These are phyloP conservation scores for Melangyna quadrimaculata DNA, from an alignment of 2,888 invertebrate species.

Conservation along the genomic window DNA sequence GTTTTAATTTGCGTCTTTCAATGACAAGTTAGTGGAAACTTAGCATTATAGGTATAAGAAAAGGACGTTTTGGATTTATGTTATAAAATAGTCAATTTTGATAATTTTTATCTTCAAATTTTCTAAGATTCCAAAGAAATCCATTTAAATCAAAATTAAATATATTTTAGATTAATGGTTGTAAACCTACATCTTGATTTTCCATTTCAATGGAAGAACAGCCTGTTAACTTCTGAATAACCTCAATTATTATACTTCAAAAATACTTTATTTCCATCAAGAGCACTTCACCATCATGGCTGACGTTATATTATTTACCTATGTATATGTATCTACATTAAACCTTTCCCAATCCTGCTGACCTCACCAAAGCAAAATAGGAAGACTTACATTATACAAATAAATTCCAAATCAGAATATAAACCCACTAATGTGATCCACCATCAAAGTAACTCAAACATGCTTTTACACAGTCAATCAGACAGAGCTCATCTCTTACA, in stretches of 20 bases:
- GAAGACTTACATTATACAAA: neutral
- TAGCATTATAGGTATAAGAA: too few relatives aligned
- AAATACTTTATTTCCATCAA: neutral
- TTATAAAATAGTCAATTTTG: too few relatives aligned
- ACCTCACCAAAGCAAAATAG: neutral
- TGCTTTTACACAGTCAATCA: neutral
- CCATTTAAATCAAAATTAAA: too few relatives aligned
- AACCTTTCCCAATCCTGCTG: neutral
- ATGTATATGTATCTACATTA: neutral
- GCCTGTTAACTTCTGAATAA: neutral
- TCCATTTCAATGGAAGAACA: neutral
- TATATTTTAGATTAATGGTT: too few relatives aligned
- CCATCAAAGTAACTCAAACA: neutral
- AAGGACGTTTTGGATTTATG: too few relatives aligned
- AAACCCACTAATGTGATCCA: neutral
- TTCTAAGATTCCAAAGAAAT: too few relatives aligned
- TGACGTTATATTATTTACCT: neutral
- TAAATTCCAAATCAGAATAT: neutral
- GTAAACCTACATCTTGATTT: neutral
- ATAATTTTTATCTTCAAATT: too few relatives aligned
- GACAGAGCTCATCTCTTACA: neutral
- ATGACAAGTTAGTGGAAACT: too few relatives aligned
- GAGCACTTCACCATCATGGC: neutral
- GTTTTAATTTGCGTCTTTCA: too few relatives aligned
- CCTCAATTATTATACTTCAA: neutral